These are phyloP conservation scores for Poicephalus gulielmi DNA, from an alignment of 2,113 vertebrate species.

Conservation along the genomic window DNA sequence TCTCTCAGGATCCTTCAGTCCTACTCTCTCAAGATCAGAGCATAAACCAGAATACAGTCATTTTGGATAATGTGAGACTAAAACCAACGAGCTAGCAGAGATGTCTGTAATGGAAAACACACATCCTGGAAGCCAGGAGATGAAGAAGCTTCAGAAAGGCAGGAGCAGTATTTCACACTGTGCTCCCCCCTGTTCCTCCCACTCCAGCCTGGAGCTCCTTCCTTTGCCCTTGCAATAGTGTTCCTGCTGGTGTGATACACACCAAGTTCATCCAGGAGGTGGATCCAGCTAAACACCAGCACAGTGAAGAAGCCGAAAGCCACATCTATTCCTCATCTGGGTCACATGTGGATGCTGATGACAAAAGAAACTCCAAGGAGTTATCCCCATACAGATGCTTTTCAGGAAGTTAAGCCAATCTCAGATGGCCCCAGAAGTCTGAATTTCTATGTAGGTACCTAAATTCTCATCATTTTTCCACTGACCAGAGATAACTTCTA, in stretches of 20 bases:
- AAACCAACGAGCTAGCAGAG: neutral
- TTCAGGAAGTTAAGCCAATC: neutral
- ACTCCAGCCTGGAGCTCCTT: neutral
- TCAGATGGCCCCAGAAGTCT: neutral
- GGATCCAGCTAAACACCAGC: neutral
- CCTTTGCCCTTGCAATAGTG: neutral
- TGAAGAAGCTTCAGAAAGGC: neutral
- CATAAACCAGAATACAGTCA: neutral
- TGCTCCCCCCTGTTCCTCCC: neutral
- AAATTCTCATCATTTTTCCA: neutral
- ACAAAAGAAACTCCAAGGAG: neutral
- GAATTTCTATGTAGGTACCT: neutral
- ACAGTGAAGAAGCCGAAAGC: neutral
- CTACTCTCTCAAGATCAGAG: neutral
- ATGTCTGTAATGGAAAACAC: neutral
- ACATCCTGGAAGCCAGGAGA: neutral
- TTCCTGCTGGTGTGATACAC: neutral
- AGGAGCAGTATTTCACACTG: neutral
- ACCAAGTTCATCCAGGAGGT: neutral
- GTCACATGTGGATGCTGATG: neutral
- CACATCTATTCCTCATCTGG: neutral
- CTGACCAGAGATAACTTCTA: neutral
- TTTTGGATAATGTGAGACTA: neutral
- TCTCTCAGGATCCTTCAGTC: neutral
- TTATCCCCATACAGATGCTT: rapidly evolving